Conservation (phyloP, 2,888 invertebrate species). For the Tinea semifulvella region DNA sequence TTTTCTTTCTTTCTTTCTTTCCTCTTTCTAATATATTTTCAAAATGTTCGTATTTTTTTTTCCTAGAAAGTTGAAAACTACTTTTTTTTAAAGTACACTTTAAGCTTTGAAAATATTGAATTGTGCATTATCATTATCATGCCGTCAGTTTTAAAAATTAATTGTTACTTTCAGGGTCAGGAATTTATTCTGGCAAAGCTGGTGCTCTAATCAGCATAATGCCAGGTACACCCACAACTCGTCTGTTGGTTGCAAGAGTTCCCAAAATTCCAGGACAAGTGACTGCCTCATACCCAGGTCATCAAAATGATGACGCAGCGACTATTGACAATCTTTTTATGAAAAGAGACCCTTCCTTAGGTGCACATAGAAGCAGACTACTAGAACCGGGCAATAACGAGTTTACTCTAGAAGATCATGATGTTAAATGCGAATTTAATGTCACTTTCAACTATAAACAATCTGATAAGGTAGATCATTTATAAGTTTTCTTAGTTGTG, state of each 20-base stretch:
- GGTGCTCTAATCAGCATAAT: constrained; percentile 54
- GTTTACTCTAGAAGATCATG: constrained; percentile 41
- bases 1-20: no score
- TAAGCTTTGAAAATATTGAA: no score
- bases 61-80: no score
- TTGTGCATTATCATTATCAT: no score
- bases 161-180: constrained; percentile 69
- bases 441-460: constrained; percentile 30
- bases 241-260: constrained; percentile 48
- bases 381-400: constrained; percentile 40
- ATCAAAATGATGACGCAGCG: constrained; percentile 41
- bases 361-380: constrained; percentile 34
- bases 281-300: constrained; percentile 38
- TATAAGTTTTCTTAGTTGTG: constrained; percentile 5
- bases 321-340: constrained; percentile 44
- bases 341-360: constrained; percentile 44
- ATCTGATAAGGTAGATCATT: constrained; percentile 31
- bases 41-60: no score
- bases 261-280: constrained; percentile 56
- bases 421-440: constrained; percentile 44
- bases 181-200: constrained; percentile 72
- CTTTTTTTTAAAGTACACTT: no score
- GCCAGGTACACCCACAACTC: constrained; percentile 46
- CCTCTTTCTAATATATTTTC: no score
- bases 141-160: no score